These are phyloP conservation scores for Heterodera schachtii DNA, from an alignment of 1,140 invertebrate genomes.

Conservation along the genomic window DNA sequence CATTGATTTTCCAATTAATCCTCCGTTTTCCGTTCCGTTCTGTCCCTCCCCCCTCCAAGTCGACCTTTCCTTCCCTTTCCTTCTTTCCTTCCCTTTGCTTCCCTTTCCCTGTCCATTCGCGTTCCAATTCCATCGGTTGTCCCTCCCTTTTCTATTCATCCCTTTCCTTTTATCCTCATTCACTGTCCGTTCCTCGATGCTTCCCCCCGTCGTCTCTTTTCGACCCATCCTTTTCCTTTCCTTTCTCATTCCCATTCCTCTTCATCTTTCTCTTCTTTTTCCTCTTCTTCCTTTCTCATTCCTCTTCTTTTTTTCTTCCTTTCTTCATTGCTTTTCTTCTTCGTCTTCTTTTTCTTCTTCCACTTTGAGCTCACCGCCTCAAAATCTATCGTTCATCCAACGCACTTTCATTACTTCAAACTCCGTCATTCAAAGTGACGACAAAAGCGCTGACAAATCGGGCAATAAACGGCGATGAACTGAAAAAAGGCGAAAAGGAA, in stretches of 20 bases:
- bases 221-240: background rate
- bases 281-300: background rate
- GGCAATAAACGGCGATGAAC: too few relatives aligned
- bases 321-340: background rate
- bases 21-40: background rate
- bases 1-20: slow-evolving; percentile 10
- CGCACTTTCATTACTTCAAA: too few relatives aligned
- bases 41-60: background rate
- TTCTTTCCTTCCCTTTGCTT: background rate
- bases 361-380: too few relatives aligned
- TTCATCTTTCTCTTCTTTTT: background rate
- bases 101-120: background rate
- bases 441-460: too few relatives aligned
- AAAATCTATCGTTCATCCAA: too few relatives aligned
- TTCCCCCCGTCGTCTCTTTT: background rate
- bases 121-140: background rate
- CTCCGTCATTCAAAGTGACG: too few relatives aligned
- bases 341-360: background rate
- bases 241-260: background rate
- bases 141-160: background rate
- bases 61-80: background rate
- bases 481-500: too few relatives aligned
- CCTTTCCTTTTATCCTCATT: background rate
- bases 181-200: background rate
- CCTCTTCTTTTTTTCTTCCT: background rate